Base-by-base conservation (phyloP, 2,888 invertebrate species). In the Athalia cordata region DNA sequence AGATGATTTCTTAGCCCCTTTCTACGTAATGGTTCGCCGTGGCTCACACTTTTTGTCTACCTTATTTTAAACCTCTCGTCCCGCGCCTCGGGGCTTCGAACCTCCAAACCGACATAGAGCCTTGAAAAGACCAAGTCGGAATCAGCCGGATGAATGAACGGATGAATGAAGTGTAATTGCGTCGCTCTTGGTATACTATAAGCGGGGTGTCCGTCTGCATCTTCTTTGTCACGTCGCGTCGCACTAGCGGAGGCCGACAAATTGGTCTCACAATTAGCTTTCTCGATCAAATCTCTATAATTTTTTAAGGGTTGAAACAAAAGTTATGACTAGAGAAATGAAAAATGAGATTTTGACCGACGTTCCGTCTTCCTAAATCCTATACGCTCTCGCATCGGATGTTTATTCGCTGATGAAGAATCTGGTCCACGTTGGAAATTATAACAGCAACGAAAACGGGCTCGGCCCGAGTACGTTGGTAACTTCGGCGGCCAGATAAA, bases 121-220 rank as follows among this genome's bases (percentile, higher is more conserved):
- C 29, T 29, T 11, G 29, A 62, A 29, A 29, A 80, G 82, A 82
- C 82, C 80, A 79, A 80, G 62, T 78, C 81, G 67, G 78, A 78
- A 80, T 70, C 81, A 49, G 57, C 82, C 80, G 82, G 81, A 86
- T 87, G 87, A 88, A 88, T 86, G 87, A 87, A 87, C 86, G 83
- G 83, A 86, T 87, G 87, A 88, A 88, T 87, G 87, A 84, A 85
- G 82, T 84, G 83, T 86, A 84, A 86, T 86, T 86, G 85, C 80
- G 85, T 81, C 80, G 82, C 15, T 62, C 47, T 29, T 29, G 29
- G 29, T 29, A 29, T 29, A 29, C 70, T 15, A 15, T 72, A 49
- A 45, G 72, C 74, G 74, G 74, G 50, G n/a, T n/a, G n/a, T 13
- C 52, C 5, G 11, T 55, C 45, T 13, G 61, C 11, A 13, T n/a